Evolutionary conservation across 2,888 invertebrate species (phyloP).

Genomic region (Temnothorax ravouxi): DNA sequence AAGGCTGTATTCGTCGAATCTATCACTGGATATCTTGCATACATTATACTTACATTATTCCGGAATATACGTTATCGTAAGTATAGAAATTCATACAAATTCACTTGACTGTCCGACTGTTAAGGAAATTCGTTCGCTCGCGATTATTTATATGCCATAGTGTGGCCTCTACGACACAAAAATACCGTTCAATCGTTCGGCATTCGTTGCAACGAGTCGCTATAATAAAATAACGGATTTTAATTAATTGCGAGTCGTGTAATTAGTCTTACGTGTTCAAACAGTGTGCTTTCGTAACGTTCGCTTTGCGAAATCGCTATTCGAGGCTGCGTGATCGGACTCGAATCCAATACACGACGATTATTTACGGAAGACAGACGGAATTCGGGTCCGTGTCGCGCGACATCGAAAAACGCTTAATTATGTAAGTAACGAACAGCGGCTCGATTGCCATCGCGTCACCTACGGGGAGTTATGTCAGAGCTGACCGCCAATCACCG

Average conservation of each 20-base stretch:
- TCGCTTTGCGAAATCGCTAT: constrained; percentile 38
- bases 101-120: background rate
- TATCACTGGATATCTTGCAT: background rate
- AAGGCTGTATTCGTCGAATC: background rate
- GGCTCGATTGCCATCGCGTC: constrained; percentile 25
- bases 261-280: constrained; percentile 16
- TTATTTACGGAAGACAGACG: constrained; percentile 60
- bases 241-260: constrained; percentile 28
- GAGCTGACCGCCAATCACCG: background rate
- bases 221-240: constrained; percentile 25
- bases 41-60: constrained; percentile 2
- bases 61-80: background rate
- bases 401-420: constrained; percentile 9
- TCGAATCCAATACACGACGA: constrained; percentile 33
- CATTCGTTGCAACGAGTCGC: background rate
- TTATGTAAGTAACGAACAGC: constrained; percentile 8
- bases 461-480: background rate
- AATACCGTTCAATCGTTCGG: background rate
- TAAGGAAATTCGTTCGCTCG: background rate
- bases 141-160: background rate
- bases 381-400: constrained; percentile 52
- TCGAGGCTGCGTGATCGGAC: constrained; percentile 34
- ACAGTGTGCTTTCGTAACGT: constrained; percentile 15
- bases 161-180: background rate
- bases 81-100: constrained; percentile 19